Base-by-base conservation (phyloP, 1,140 invertebrate genomes). In the Cotesia typhae region DNA sequence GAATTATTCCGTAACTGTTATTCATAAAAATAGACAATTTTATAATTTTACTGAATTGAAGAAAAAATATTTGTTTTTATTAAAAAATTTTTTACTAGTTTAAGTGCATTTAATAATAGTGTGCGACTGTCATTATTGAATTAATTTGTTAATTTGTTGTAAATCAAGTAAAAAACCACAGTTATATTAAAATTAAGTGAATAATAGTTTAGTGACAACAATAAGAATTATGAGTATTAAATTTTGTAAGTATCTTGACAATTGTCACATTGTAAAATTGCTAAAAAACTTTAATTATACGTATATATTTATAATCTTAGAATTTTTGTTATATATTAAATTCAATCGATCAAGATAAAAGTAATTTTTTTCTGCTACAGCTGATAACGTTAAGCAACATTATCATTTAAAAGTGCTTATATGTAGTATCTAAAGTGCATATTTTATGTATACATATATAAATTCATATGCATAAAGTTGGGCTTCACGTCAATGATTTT, bases 361-460 rank as follows among this genome's bases (percentile, higher is more conserved):
- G n/a, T 9, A 55, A 14, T n/a, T 55, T 14, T 14, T 12, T n/a
- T n/a, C n/a, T 17, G 7, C 10, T 55, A 9, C 1, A 55, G 12
- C 1, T 55, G 53, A 17, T 55, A 55, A 55, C n/a, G 12, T 55
- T 20, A n/a, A 37, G 37, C 63, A 71, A 53, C 55, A 37, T 20
- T 59, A 20, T 64, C 14, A 28, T 47, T 55, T 14, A 71, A 68
- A 47, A 55, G 75, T 81, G 76, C 76, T 71, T 14, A 65, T 9
- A 73, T 78, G 75, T 75, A 79, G 75, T 79, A 80, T 77, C 70
- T 75, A 80, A 77, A 79, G 77, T 80, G 80, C 74, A 65, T 73
- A 74, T 51, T 78, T 77, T 74, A 68, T 79, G 63, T 67, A 77
- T 79, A 72, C 65, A 52, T 77, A 70, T 78, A 71, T 76, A 73